Conservation (phyloP, 2,888 invertebrate genomes). For the Perizoma flavofasciatum region DNA sequence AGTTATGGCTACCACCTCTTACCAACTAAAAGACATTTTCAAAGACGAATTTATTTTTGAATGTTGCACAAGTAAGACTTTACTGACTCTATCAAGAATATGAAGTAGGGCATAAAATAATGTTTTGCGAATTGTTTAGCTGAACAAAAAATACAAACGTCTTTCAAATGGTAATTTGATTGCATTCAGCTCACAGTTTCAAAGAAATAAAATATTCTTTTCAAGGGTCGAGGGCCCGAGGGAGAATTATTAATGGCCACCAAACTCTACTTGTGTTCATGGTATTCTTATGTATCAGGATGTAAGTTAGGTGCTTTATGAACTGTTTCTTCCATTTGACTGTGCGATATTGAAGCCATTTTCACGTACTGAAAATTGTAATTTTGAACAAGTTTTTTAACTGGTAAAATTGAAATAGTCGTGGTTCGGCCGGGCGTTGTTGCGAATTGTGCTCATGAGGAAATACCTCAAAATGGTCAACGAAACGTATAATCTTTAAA, state of each 20-base stretch:
- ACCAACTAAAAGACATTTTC: too few species aligned
- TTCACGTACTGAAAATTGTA: not conserved
- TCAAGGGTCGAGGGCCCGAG: slow-evolving; percentile 64
- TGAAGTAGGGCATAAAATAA: slow-evolving; percentile 2
- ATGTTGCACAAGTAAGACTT: too few species aligned
- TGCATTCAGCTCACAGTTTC: slow-evolving; percentile 64
- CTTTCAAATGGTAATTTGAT: slow-evolving; percentile 80
- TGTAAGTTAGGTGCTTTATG: not conserved
- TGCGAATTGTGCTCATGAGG: too few species aligned
- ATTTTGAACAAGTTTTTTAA: too few species aligned
- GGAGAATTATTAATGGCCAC: slow-evolving; percentile 74
- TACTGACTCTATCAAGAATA: not conserved
- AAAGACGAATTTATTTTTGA: too few species aligned
- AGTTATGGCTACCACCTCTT: too few species aligned
- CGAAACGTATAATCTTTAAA: too few species aligned
- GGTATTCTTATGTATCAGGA: not conserved
- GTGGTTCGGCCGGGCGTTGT: too few species aligned
- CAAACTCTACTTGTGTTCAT: slow-evolving; percentile 62
- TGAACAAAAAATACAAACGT: slow-evolving; percentile 63
- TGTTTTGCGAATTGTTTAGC: slow-evolving; percentile 12
- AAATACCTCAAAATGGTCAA: too few species aligned
- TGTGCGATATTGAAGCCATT: not conserved
- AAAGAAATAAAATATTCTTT: slow-evolving; percentile 78
- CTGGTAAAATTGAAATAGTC: too few species aligned
- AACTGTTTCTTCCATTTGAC: not conserved